These are phyloP conservation scores for Protomyctophum bolini DNA, from an alignment of 2,113 vertebrate genomes.

Conservation along the genomic window DNA sequence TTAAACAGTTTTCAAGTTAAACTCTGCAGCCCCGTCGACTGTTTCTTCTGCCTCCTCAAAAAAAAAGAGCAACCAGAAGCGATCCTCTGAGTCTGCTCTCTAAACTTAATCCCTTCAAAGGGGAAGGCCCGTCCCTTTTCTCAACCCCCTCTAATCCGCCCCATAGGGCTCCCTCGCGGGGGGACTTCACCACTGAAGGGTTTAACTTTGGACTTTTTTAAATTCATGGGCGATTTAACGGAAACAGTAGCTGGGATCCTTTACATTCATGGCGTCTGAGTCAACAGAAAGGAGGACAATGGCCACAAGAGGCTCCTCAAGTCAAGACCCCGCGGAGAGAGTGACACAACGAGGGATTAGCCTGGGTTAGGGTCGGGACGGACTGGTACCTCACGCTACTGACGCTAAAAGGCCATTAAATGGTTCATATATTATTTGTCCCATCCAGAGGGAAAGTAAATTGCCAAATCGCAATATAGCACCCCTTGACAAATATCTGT, in stretches of 20 bases:
- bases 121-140: slow-evolving; percentile 55
- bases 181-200: slow-evolving; percentile 62
- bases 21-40: slow-evolving; percentile 25
- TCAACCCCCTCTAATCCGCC: slow-evolving; percentile 65
- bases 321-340: slow-evolving; percentile 59
- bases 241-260: slow-evolving; percentile 77
- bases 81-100: slow-evolving; percentile 50
- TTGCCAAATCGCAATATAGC: no score
- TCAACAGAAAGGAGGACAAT: slow-evolving; percentile 72
- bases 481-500: no score
- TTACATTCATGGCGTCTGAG: slow-evolving; percentile 77
- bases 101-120: slow-evolving; percentile 77
- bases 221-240: slow-evolving; percentile 76
- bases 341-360: slow-evolving; percentile 59
- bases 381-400: no score
- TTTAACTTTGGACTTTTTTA: slow-evolving; percentile 79
- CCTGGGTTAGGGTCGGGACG: no score
- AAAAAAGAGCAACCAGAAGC: slow-evolving; percentile 67
- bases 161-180: slow-evolving; percentile 57
- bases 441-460: no score
- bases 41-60: background rate
- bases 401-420: no score
- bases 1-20: slow-evolving; percentile 73
- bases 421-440: no score
- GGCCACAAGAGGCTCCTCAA: slow-evolving; percentile 42